phyloP scores from a whole-genome alignment of 2,113 vertebrate genomes.

The Globicephala melas region DNA sequence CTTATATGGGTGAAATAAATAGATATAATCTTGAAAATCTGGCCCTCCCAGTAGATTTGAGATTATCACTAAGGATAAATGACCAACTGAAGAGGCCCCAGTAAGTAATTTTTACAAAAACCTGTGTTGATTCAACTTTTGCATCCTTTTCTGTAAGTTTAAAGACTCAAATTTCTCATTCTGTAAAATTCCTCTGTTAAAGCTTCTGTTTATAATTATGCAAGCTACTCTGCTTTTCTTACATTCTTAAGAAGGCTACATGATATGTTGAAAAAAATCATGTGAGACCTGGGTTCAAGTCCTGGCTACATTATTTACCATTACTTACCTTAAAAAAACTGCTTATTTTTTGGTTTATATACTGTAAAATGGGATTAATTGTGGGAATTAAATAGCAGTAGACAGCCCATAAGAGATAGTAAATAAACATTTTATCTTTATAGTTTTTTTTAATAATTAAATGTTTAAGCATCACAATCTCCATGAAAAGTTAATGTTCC shows the following conservation, averaged over 20 bases:
- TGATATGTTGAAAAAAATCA: not conserved
- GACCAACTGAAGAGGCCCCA: not conserved
- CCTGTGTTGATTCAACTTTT: not conserved
- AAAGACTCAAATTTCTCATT: not conserved
- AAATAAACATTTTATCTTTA: not conserved
- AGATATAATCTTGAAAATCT: not conserved
- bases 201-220: not conserved
- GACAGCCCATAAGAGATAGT: not conserved
- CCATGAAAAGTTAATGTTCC: constrained; percentile 26
- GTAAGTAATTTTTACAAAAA: not conserved
- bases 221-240: not conserved
- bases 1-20: not conserved
- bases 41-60: not conserved
- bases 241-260: not conserved
- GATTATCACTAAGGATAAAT: not conserved
- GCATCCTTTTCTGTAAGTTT: not conserved
- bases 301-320: not conserved
- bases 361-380: not conserved
- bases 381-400: not conserved
- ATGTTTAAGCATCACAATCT: not conserved
- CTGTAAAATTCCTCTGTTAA: not conserved
- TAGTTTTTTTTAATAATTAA: not conserved
- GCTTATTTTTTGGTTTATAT: not conserved
- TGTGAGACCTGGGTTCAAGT: not conserved
- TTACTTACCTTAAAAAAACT: not conserved